Evolutionary conservation across 2,113 vertebrate species (phyloP).

Genomic region (Typhlomys cinereus): DNA sequence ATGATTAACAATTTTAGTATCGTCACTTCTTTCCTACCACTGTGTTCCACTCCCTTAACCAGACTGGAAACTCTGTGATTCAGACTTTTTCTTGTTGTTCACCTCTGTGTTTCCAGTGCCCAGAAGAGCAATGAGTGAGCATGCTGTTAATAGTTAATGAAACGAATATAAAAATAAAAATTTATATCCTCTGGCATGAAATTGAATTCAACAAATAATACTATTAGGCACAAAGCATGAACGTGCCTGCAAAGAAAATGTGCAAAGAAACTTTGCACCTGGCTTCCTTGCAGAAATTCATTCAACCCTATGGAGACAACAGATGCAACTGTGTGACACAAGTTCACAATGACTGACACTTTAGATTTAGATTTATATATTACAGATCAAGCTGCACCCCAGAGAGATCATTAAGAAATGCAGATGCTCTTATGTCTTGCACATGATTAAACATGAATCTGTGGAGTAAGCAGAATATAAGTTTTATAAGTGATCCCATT

Average conservation of each 20-base stretch:
- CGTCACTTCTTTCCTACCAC: not conserved
- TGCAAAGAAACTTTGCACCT: not conserved
- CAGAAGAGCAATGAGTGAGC: slow-evolving; percentile 41
- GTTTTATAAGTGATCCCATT: slow-evolving; percentile 46
- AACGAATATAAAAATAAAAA: slow-evolving; percentile 53
- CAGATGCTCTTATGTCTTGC: slow-evolving; percentile 17
- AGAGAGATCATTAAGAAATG: slow-evolving; percentile 42
- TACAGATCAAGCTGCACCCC: not conserved
- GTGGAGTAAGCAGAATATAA: slow-evolving; percentile 39
- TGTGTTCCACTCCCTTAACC: not conserved
- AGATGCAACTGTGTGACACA: slow-evolving; percentile 15
- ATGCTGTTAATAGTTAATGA: slow-evolving; percentile 42
- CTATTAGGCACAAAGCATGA: not conserved
- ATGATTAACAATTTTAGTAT: not conserved
- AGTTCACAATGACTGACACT: slow-evolving; percentile 48
- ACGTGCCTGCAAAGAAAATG: not conserved
- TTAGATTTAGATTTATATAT: slow-evolving; percentile 39
- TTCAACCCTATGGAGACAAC: slow-evolving; percentile 6
- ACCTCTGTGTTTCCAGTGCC: not conserved
- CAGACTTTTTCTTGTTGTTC: not conserved
- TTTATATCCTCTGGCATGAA: not conserved
- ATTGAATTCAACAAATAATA: slow-evolving; percentile 26
- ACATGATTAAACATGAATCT: slow-evolving; percentile 17
- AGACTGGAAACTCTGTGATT: not conserved
- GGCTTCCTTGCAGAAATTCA: slow-evolving; percentile 19